Percentiles rank a stretch among this genome's conserved stretches.
phyloP scores from a whole-genome alignment of 2,888 invertebrate genomes.

The Galerucella nymphaeae region DNA sequence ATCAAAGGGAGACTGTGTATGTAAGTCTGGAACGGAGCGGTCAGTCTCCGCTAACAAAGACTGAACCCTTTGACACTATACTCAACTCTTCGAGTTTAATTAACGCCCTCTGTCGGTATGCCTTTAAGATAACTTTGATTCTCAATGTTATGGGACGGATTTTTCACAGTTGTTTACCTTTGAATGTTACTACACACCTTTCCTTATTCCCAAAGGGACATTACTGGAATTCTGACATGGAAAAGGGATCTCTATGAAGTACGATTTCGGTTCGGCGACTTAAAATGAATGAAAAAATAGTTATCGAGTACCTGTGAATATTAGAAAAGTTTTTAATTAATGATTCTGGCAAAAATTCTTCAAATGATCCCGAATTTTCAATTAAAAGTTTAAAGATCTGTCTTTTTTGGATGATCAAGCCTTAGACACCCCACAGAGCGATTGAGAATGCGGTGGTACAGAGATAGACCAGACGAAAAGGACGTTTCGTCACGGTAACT shows the following conservation, averaged over 20 bases:
- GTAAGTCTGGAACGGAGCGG: slow-evolving; percentile 60
- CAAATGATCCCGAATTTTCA: slow-evolving; percentile 31
- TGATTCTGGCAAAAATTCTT: slow-evolving; percentile 28
- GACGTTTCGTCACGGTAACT: slow-evolving; percentile 54
- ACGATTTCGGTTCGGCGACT: not conserved
- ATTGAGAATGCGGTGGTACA: slow-evolving; percentile 33
- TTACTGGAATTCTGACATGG: slow-evolving; percentile 19
- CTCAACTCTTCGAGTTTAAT: slow-evolving; percentile 63
- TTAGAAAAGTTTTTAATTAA: slow-evolving; percentile 22
- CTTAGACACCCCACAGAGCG: slow-evolving; percentile 22
- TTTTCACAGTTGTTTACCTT: slow-evolving; percentile 36
- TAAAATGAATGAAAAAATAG: no score
- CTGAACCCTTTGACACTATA: slow-evolving; percentile 64
- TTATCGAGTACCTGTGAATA: slow-evolving; percentile 1
- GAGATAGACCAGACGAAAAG: slow-evolving; percentile 10
- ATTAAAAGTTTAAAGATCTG: slow-evolving; percentile 39
- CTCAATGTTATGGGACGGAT: slow-evolving; percentile 34
- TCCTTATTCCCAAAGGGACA: slow-evolving; percentile 6
- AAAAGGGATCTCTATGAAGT: not conserved
- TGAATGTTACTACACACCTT: slow-evolving; percentile 21
- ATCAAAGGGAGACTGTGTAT: slow-evolving; percentile 56
- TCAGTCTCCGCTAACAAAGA: slow-evolving; percentile 63
- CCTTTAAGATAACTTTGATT: slow-evolving; percentile 61
- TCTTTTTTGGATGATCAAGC: slow-evolving; percentile 23
- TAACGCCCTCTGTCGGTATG: slow-evolving; percentile 62